Evolutionary conservation across 2,113 vertebrate genomes (phyloP), one percentile per base, ranked within the genome.

Genomic region (Prietella phreatophila): DNA sequence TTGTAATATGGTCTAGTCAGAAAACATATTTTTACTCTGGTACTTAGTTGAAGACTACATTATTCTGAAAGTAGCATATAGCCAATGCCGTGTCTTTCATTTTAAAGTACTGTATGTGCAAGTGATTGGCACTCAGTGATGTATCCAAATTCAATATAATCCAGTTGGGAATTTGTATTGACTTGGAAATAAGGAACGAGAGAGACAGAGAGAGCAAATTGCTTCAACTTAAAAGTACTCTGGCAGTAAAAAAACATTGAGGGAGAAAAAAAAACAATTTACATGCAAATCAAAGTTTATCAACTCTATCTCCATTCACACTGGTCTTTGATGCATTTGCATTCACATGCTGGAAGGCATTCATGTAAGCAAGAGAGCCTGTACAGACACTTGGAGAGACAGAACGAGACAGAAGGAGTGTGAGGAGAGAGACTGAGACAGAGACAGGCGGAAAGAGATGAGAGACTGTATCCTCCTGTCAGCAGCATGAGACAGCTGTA

Each of bases 271-370:
- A 90, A 95, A 94, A 94, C 93, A 95, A 95, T 96, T 96, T 95
- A 92, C 95, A 95, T 96, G 95, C 93, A 95, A 95, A 96, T 95
- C 94, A 93, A 94, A 94, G 89, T 93, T 94, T 95, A 95, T 94
- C 94, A 93, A 92, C 88, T 89, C 91, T 90, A 92, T 94, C 94
- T 94, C 91, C 91, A 92, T 93, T 90, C 93, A 89, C 91, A 30
- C 93, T 93, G 89, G 94, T 93, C 88, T 87, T 4, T n/a, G 78
- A 87, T 89, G 92, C 90, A 93, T 94, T 91, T 95, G 94, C 92
- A 94, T 94, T 94, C 91, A 91, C 92, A 94, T 93, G 92, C 92
- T 93, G 91, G 92, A 91, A 93, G 90, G 91, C 93, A 89, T 94
- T 94, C 93, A 93, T 85, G 94, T 94, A 92, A 90, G 89, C 78